Base-by-base conservation (phyloP, 2,888 invertebrate species). In the Tipula confusa region DNA sequence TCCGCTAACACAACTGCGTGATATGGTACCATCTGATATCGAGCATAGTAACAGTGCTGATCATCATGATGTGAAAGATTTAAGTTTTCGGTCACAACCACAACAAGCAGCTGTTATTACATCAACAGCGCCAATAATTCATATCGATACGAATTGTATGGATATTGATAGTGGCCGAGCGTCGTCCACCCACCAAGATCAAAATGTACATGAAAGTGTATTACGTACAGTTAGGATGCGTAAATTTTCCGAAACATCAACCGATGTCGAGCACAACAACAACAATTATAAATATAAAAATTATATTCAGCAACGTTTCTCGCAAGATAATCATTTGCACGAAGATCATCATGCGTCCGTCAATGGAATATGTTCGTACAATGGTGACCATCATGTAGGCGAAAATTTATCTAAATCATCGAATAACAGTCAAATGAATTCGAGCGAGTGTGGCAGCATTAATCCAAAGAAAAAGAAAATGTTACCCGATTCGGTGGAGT, bases 241-340 rank as follows among this genome's bases (percentile, higher is more conserved):
- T 82, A 89, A 89, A 85, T 88, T 88, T 48, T 89, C 90, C 2
- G 90, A 90, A 85, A 89, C 89, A 15, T 89, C 89, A 84, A 83
- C 43, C 13, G 91, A 91, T 84, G 91, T 90, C 87, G 91, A 89
- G 86, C 90, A 87, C 86, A 89, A 90, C 85, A 86, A 86, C 84
- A 88, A 92, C 82, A 92, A 92, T 86, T 98, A 97, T 91, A 98
- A 98, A 90, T 98, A 97, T 91, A 98, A 98, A 90, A 97, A 96
- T 87, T 96, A 95, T 87, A 98, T 98, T 86, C 97, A 97, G 87
- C 94, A 97, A 88, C 91, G 98, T 84, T 98, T 98, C 85, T 92
- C 93, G 0, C 90, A 92, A 85, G 92, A 89, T 84, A 86, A 91
- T 29, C 91, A 91, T 85, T 11, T 85, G 79, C 89, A 89, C 84